Percentiles rank a stretch among this genome's conserved stretches.
Conservation (phyloP, 2,113 vertebrate species). For the Porphyrio hochstetteri region DNA sequence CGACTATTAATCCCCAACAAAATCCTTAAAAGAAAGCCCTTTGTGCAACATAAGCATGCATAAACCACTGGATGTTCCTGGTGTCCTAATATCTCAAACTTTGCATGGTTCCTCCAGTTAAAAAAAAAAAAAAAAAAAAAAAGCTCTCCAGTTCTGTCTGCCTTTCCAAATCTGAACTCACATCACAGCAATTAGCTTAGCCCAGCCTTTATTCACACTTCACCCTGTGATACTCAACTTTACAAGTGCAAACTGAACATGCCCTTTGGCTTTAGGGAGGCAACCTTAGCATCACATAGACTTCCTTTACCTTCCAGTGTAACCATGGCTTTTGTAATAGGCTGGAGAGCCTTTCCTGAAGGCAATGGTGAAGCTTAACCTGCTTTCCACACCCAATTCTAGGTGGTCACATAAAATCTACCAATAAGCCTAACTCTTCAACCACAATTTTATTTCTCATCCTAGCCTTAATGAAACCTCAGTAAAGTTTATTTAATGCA, state of each 20-base stretch:
- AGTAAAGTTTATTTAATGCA: not conserved
- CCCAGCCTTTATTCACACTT: not conserved
- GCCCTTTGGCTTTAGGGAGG: not conserved
- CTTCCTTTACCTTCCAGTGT: not conserved
- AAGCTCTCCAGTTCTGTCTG: not conserved
- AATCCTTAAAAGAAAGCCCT: not conserved
- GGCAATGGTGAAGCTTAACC: not conserved
- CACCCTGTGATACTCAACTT: not conserved
- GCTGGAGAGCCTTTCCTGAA: not conserved
- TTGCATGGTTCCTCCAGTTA: not conserved
- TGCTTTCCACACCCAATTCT: not conserved
- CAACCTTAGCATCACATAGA: not conserved
- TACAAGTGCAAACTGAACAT: no score
- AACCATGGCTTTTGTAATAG: not conserved
- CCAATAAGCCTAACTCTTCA: not conserved
- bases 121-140: not conserved
- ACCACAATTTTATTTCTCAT: not conserved
- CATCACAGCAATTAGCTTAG: not conserved
- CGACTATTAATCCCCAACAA: not conserved
- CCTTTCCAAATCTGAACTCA: not conserved
- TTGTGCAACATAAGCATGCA: not conserved
- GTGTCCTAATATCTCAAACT: not conserved
- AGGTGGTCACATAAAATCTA: not conserved
- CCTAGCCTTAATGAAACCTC: not conserved
- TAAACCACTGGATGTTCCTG: not conserved